Evolutionary conservation across 2,888 invertebrate genomes (phyloP), one percentile per base, ranked within the genome.

Genomic region (Ligdia adustata): DNA sequence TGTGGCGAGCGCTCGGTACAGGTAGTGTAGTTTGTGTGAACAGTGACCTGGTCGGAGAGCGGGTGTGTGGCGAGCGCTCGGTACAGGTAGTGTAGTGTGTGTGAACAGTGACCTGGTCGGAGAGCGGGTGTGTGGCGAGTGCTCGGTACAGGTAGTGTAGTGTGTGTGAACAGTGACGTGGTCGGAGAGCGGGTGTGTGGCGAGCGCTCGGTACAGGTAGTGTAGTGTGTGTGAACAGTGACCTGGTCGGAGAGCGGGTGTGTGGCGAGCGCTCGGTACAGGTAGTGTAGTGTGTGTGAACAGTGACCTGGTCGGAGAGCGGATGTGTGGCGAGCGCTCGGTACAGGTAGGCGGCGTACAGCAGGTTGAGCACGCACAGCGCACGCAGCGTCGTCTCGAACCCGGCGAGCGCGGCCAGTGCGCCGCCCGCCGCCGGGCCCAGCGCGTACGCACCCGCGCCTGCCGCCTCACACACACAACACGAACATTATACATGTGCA

Each of bases 291-390:
- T 13, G n/a, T 9, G 7, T 1, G 3, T 1, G 13, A 1, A 9
- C 6, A 6, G 5, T 27, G n/a, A 85, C 86, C 78, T 84, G 82
- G 12, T 67, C 59, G 0, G 84, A 81, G 3, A 86, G 71, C 2
- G 85, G 85, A 38, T 79, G 51, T 0, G 20, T 31, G 0, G 43
- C 26, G 1, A 89, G 79, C 34, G 72, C 69, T 22, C 70, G 74
- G 69, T 80, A 81, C 9, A 89, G 78, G 28, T 50, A 51, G 2
- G 59, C 76, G 2, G 75, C 71, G 72, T 88, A 87, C 7, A 87
- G 73, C 61, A 87, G 62, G 71, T 87, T 88, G 61, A 75, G 73
- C 22, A 75, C 76, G 37, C 75, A 88, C 2, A 86, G 79, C 49
- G 74, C 52, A 18, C 84, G 77, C 70, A 87, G 44, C 24, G 79